Percentiles rank a stretch among this genome's conserved stretches.
These are phyloP conservation scores for Aldrovandia affinis DNA, from an alignment of 2,797 vertebrate species.

Conservation along the genomic window DNA sequence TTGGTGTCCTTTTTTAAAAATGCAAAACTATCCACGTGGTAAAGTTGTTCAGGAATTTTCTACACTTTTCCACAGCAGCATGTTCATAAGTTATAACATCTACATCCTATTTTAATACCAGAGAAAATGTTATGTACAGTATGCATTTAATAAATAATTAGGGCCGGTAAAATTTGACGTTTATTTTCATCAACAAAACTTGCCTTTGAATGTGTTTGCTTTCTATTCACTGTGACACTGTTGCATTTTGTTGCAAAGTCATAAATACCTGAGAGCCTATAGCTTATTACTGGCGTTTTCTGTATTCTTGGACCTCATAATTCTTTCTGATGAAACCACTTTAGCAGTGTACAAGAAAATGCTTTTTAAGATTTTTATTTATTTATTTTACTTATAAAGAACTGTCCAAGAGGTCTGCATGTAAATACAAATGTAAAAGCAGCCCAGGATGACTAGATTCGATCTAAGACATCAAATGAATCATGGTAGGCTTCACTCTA, in stretches of 20 bases:
- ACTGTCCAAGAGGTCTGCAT: background rate
- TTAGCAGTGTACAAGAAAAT: background rate
- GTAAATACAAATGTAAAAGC: background rate
- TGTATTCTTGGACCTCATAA: background rate
- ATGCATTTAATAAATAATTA: conserved; percentile 12
- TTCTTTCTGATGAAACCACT: background rate
- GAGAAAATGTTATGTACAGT: background rate
- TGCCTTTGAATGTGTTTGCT: background rate
- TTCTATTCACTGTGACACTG: background rate
- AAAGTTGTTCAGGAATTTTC: background rate
- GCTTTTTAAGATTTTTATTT: background rate
- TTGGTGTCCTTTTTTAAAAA: conserved; percentile 4
- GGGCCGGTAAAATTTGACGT: background rate
- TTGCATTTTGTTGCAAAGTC: background rate
- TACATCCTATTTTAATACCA: background rate
- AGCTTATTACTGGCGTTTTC: background rate
- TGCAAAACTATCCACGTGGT: background rate
- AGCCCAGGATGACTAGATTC: background rate
- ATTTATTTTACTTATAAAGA: background rate
- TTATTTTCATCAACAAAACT: conserved; percentile 5
- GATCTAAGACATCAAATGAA: background rate
- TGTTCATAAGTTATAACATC: conserved; percentile 5
- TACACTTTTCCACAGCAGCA: background rate
- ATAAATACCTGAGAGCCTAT: background rate
- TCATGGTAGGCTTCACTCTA: background rate